Conservation (phyloP, 1,140 invertebrate genomes). For the Oscheius sp. region DNA sequence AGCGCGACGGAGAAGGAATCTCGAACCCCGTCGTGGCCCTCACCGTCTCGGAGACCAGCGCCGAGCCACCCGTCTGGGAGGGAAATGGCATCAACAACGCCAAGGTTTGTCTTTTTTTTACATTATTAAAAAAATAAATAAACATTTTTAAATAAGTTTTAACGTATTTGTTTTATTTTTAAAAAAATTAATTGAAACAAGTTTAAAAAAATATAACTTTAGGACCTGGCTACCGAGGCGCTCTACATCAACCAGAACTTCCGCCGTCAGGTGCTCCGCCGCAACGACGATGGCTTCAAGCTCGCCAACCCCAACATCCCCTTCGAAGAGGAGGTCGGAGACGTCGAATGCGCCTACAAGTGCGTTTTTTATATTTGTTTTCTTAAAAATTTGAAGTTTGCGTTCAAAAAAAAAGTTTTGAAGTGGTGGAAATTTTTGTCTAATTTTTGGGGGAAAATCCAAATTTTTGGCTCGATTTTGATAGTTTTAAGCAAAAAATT, state of each 20-base stretch:
- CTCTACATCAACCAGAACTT: conserved; percentile 99
- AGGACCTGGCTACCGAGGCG: conserved; percentile 92
- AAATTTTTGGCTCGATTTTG: too few species aligned
- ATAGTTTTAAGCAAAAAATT: too few species aligned
- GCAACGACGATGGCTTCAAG: conserved; percentile 76
- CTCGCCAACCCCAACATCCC: conserved; percentile 72
- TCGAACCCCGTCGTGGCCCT: conserved; percentile 71
- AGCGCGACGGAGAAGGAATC: conserved; percentile 73
- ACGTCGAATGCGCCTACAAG: conserved; percentile 32
- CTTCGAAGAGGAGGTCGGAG: conserved; percentile 30
- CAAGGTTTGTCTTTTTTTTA: conserved; percentile 49
- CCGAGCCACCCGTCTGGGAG: conserved; percentile 93
- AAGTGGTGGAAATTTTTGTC: too few species aligned
- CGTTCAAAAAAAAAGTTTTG: too few species aligned
- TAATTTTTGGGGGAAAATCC: too few species aligned
- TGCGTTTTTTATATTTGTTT: too few species aligned
- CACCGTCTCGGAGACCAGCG: conserved; percentile 96
- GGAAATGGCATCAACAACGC: conserved; percentile 86
- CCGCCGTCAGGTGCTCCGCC: conserved; percentile 82
- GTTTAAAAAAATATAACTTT: too few species aligned
- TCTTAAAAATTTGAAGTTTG: too few species aligned
- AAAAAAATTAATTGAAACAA: too few species aligned
- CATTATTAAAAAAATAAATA: too few species aligned
- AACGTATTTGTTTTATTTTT: too few species aligned
- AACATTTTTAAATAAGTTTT: too few species aligned